Conservation (phyloP, 2,113 vertebrate genomes). For the Cyprichromis sp. region DNA sequence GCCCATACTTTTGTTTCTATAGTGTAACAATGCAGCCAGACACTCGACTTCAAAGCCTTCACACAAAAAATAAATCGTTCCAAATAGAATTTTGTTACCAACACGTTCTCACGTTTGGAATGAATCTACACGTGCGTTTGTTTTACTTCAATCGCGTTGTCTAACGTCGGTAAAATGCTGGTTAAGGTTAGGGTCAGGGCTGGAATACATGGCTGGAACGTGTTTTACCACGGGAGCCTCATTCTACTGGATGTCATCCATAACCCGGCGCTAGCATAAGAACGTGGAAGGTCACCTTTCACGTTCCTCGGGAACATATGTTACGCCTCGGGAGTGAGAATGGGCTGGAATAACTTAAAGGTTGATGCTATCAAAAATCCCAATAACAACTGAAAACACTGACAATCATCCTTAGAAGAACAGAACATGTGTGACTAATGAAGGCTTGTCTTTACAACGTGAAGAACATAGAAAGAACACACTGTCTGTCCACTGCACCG, state of each 20-base stretch:
- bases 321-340: neutral
- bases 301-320: neutral
- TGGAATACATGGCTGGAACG: neutral
- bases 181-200: neutral
- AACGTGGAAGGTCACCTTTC: neutral
- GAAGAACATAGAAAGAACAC: neutral
- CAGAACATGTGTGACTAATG: neutral
- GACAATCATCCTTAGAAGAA: neutral
- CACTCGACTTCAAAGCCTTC: neutral
- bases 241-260: neutral
- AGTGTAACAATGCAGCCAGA: neutral
- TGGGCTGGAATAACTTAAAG: neutral
- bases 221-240: neutral
- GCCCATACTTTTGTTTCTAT: neutral
- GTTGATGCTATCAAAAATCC: neutral
- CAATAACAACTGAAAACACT: neutral
- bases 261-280: neutral
- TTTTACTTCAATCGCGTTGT: neutral
- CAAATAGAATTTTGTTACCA: neutral
- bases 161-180: neutral
- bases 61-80: neutral
- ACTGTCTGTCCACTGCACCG: neutral
- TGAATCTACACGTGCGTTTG: neutral
- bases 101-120: neutral
- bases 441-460: neutral